A percentile compares a stretch with the other conserved stretches of the same genome.
Conservation (phyloP, 2,888 invertebrate species). For the Nephrotoma appendiculata region DNA sequence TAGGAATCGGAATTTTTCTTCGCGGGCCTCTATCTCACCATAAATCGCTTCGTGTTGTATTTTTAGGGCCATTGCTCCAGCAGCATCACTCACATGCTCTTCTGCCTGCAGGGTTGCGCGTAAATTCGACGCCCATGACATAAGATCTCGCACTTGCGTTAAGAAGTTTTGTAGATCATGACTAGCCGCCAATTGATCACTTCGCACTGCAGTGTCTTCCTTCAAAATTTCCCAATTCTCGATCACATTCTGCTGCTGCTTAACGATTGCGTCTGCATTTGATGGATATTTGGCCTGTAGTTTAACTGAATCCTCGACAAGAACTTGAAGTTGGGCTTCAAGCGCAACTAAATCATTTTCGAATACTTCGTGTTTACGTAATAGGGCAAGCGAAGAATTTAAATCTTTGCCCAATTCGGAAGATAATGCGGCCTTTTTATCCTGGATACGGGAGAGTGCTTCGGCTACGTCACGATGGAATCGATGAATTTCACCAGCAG, state of each 20-base stretch:
- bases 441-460: conserved; percentile 75
- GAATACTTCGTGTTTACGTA: conserved; percentile 79
- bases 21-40: conserved; percentile 78
- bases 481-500: conserved; percentile 92
- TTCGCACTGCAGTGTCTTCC: conserved; percentile 63
- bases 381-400: conserved; percentile 67
- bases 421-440: conserved; percentile 74
- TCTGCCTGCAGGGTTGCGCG: conserved; percentile 64
- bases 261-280: conserved; percentile 77
- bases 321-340: conserved; percentile 78
- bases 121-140: conserved; percentile 73
- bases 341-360: conserved; percentile 87
- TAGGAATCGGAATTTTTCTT: conserved; percentile 60
- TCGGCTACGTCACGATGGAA: conserved; percentile 95
- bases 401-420: conserved; percentile 69
- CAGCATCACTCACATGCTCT: conserved; percentile 68
- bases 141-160: conserved; percentile 72
- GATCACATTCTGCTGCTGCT: conserved; percentile 73
- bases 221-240: conserved; percentile 80
- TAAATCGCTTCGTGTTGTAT: conserved; percentile 72
- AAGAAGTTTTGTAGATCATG: conserved; percentile 81
- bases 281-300: conserved; percentile 82
- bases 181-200: conserved; percentile 70
- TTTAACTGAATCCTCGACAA: conserved; percentile 84
- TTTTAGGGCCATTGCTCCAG: conserved; percentile 63